Evolutionary conservation across 1,140 invertebrate genomes (phyloP), one percentile per base, ranked within the genome.

Genomic region (Telenomus remus): DNA sequence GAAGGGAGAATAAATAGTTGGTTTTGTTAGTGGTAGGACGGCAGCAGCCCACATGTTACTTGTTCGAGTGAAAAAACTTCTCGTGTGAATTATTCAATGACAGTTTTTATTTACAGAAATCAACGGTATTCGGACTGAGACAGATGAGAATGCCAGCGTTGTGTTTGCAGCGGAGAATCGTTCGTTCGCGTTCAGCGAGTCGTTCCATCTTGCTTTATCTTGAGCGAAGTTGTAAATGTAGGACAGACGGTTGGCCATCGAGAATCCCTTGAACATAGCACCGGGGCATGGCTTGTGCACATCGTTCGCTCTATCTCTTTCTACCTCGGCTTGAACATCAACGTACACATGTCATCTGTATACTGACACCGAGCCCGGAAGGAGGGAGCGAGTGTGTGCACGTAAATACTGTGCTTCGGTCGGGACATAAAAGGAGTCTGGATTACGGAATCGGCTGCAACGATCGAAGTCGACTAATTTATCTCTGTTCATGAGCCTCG

Each of bases 211-310:
- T 76, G 61, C 65, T 65, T 63, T 27, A 27, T 56, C 64, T 27
- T 15, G 13, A 64, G 39, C 47, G 55, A 76, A 74, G 68, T 75
- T 65, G 69, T 54, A 70, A 75, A 83, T 83, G 71, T 81, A 78
- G 81, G 81, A 70, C 80, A 77, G 68, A 34, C 73, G 69, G 57
- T 79, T 69, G 73, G 69, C 80, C 77, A 72, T 65, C 70, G 70
- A 61, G 80, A 80, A 81, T 82, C 66, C 72, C 77, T 79, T 79
- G 76, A 81, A 79, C 81, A 81, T 79, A 76, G 79, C 81, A 81
- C 73, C 78, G 19, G 19, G 19, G 19, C 19, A 27, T 34, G 49
- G 48, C 61, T 35, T 51, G 37, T 57, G 69, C 60, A 60, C 66
- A 59, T 55, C 48, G 53, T 49, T 44, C 47, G 63, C 50, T 71